Evolutionary conservation across 2,797 vertebrate genomes (phyloP).

Genomic region (Harpagifer antarcticus): DNA sequence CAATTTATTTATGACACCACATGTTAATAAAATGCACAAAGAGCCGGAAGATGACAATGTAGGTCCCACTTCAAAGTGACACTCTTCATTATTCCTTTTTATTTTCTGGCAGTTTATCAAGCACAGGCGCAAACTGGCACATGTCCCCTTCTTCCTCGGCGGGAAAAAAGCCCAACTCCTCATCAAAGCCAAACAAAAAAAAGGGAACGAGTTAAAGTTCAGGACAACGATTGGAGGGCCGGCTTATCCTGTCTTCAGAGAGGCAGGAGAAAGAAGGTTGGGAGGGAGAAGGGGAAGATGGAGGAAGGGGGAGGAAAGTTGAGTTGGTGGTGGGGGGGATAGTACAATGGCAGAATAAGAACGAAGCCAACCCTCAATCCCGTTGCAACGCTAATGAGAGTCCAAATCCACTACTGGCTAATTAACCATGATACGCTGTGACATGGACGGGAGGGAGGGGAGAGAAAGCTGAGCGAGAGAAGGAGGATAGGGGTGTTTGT

Average conservation of each 20-base stretch:
- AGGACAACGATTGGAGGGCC: slow-evolving; percentile 52
- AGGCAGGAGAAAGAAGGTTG: slow-evolving; percentile 11
- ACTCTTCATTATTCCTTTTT: slow-evolving; percentile 19
- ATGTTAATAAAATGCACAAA: slow-evolving; percentile 46
- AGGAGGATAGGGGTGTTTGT: neutral
- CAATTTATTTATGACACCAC: slow-evolving; percentile 54
- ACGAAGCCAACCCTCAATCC: slow-evolving; percentile 64
- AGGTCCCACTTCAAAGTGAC: slow-evolving; percentile 67
- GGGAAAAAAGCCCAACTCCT: slow-evolving; percentile 55
- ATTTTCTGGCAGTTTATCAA: slow-evolving; percentile 70
- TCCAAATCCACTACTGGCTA: slow-evolving; percentile 76
- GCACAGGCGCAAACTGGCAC: slow-evolving; percentile 62
- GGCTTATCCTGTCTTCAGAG: slow-evolving; percentile 58
- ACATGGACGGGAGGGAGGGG: slow-evolving; percentile 60
- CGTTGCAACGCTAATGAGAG: slow-evolving; percentile 77
- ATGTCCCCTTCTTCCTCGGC: slow-evolving; percentile 44
- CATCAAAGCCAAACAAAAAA: slow-evolving; percentile 64
- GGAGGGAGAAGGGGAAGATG: neutral
- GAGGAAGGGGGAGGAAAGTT: slow-evolving; percentile 15
- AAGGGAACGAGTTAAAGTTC: slow-evolving; percentile 67
- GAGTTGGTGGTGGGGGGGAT: slow-evolving; percentile 7
- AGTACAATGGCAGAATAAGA: slow-evolving; percentile 69
- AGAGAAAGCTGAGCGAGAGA: slow-evolving; percentile 17
- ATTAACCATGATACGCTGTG: slow-evolving; percentile 81
- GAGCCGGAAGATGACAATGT: slow-evolving; percentile 56